Evolutionary conservation across 2,113 vertebrate species (phyloP).

Genomic region (Maccullochella peelii): DNA sequence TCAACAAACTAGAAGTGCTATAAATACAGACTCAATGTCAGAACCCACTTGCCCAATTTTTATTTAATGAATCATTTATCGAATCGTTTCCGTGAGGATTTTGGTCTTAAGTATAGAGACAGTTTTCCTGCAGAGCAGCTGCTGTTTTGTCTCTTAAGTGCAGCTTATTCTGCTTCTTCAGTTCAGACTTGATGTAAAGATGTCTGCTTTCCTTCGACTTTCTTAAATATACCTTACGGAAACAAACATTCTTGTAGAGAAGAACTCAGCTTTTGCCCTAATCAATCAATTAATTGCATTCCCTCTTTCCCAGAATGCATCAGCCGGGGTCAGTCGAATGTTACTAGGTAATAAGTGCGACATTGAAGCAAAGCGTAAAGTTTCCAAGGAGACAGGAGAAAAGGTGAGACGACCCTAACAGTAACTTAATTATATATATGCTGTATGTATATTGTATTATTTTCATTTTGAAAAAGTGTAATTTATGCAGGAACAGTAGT

Average conservation of each 20-base stretch:
- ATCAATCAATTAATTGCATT: slow-evolving; percentile 42
- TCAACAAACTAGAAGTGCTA: not conserved
- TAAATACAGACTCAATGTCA: not conserved
- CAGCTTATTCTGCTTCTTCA: not conserved
- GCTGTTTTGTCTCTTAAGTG: not conserved
- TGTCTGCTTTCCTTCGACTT: not conserved
- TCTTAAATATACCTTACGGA: not conserved
- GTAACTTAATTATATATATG: not conserved
- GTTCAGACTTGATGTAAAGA: not conserved
- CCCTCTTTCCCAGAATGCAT: slow-evolving; percentile 87
- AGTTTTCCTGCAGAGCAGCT: not conserved
- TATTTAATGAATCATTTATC: not conserved
- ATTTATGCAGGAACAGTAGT: not conserved
- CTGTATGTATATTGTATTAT: accelerated
- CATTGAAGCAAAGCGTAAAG: slow-evolving; percentile 91
- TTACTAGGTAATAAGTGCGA: slow-evolving; percentile 95
- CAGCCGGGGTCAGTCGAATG: slow-evolving; percentile 90
- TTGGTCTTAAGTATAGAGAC: not conserved
- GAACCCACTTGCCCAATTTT: not conserved
- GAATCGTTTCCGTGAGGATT: not conserved
- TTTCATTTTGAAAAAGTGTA: not conserved
- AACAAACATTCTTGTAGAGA: not conserved
- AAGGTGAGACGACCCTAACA: slow-evolving; percentile 83
- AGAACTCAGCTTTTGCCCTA: not conserved
- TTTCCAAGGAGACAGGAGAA: slow-evolving; percentile 88